Percentiles rank a stretch among this genome's conserved stretches.
Conservation (phyloP, 2,113 vertebrate species). For the Cairina moschata region DNA sequence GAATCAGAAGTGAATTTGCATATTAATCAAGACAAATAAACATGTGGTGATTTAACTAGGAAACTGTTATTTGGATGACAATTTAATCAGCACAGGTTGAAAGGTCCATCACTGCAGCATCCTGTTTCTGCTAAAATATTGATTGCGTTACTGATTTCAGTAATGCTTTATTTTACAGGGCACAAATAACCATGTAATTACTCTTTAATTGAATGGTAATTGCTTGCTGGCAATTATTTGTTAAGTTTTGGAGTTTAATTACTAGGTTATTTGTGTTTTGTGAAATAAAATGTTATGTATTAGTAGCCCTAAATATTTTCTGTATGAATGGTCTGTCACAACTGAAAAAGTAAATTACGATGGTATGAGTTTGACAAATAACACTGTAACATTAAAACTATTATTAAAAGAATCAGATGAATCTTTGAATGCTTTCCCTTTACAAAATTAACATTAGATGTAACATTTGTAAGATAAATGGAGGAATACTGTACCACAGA, state of each 20-base stretch:
- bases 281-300: slow-evolving; percentile 71
- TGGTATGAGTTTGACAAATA: slow-evolving; percentile 32
- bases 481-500: slow-evolving; percentile 46
- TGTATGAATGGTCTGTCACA: slow-evolving; percentile 12
- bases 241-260: slow-evolving; percentile 75
- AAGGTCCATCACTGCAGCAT: slow-evolving; percentile 74
- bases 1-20: slow-evolving; percentile 73
- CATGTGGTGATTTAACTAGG: slow-evolving; percentile 70
- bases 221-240: slow-evolving; percentile 80
- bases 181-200: slow-evolving; percentile 81
- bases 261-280: slow-evolving; percentile 70
- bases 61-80: slow-evolving; percentile 74
- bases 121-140: slow-evolving; percentile 78
- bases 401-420: slow-evolving; percentile 39
- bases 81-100: slow-evolving; percentile 79
- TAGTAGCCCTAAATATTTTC: slow-evolving; percentile 32
- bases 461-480: slow-evolving; percentile 63
- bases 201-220: slow-evolving; percentile 83
- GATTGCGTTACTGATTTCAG: slow-evolving; percentile 76
- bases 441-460: slow-evolving; percentile 57
- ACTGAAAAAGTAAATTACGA: slow-evolving; percentile 23
- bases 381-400: not conserved
- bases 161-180: slow-evolving; percentile 78
- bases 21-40: slow-evolving; percentile 82
- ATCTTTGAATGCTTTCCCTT: slow-evolving; percentile 47